These are phyloP conservation scores for Tyto alba DNA, from an alignment of 2,113 vertebrate genomes.

Conservation along the genomic window DNA sequence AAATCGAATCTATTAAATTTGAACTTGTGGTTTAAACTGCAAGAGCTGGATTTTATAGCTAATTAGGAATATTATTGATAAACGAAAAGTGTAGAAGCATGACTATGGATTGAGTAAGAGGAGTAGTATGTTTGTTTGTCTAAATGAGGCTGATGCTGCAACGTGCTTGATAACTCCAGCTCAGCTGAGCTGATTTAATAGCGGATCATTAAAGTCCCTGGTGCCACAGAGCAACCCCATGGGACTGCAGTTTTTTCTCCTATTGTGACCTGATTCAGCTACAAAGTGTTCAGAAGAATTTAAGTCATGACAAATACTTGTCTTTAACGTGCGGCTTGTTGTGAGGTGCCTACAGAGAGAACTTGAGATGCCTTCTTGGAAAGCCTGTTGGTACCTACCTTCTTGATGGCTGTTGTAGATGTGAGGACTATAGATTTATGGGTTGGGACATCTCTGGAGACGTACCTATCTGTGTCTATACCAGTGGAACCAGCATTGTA, in stretches of 20 bases:
- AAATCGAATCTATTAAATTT: neutral
- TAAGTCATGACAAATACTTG: neutral
- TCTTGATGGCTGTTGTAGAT: neutral
- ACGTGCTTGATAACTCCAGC: neutral
- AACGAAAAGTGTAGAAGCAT: neutral
- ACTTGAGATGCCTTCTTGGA: neutral
- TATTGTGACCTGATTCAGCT: neutral
- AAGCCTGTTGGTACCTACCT: neutral
- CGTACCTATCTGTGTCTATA: too few species aligned
- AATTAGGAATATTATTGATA: neutral
- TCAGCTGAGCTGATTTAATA: neutral
- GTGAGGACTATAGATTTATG: neutral
- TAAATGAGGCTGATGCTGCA: neutral
- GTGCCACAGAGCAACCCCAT: neutral
- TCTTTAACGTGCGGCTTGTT: neutral
- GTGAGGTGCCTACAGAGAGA: neutral
- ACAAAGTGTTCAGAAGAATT: neutral
- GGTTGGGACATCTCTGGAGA: neutral
- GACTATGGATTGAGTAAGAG: neutral
- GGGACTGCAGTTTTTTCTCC: neutral
- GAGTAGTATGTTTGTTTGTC: neutral
- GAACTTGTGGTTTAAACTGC: neutral
- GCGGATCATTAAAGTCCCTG: neutral
- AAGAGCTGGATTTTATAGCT: neutral
- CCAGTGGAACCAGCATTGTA: neutral